Evolutionary conservation across 2,113 vertebrate genomes (phyloP).

Genomic region (Pithys albifrons): DNA sequence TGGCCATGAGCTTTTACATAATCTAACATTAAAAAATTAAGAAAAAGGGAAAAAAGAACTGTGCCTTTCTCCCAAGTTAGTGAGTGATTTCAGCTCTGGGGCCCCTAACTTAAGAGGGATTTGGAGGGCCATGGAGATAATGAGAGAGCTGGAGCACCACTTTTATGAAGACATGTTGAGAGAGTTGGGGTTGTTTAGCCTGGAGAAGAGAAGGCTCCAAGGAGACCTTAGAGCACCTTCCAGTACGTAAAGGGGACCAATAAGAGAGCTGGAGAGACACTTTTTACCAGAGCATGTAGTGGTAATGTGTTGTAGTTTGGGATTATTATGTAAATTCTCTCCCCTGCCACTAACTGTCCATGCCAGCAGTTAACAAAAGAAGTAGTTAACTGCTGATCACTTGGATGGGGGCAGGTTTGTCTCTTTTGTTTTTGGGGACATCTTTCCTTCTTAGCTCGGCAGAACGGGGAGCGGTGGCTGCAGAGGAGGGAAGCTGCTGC

Average conservation of each 20-base stretch:
- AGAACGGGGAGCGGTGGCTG: too few species aligned
- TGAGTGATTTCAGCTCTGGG: not conserved
- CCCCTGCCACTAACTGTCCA: too few species aligned
- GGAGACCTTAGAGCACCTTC: not conserved
- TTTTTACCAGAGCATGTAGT: not conserved
- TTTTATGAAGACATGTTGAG: not conserved
- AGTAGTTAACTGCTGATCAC: too few species aligned
- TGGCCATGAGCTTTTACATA: not conserved
- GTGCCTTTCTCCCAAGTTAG: not conserved
- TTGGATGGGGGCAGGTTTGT: too few species aligned
- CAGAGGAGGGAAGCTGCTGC: too few species aligned
- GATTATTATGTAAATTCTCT: too few species aligned
- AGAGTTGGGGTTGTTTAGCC: not conserved
- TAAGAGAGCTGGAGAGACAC: not conserved
- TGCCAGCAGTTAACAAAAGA: too few species aligned
- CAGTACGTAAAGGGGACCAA: not conserved
- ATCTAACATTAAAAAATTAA: not conserved
- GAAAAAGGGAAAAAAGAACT: not conserved
- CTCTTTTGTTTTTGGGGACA: too few species aligned
- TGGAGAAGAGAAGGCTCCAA: not conserved
- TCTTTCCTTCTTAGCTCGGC: too few species aligned
- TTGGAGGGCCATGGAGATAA: not conserved
- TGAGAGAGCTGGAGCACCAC: not conserved
- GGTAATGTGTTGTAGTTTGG: too few species aligned
- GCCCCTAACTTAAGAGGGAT: not conserved